Conservation (phyloP, 2,888 invertebrate species). For the Apocheima hispidaria region DNA sequence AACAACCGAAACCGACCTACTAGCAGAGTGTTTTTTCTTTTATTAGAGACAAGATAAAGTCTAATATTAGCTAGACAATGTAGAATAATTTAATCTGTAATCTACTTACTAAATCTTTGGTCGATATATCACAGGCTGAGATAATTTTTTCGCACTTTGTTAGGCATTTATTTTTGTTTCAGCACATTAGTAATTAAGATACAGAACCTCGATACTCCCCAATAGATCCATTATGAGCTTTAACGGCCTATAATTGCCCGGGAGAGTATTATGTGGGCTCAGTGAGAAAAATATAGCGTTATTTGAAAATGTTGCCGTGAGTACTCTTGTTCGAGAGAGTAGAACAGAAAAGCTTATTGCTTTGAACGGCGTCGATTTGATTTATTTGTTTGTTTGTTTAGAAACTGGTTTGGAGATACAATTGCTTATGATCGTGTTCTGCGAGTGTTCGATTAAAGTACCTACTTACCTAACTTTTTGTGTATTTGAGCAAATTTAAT, state of each 20-base stretch:
- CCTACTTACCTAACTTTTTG: background rate
- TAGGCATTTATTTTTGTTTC: constrained; percentile 52
- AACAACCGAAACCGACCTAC: no score
- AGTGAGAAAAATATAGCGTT: constrained; percentile 60
- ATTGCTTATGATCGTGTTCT: constrained; percentile 24
- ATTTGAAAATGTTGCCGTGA: constrained; percentile 55
- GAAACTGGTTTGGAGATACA: constrained; percentile 17
- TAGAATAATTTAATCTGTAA: background rate
- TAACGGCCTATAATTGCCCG: constrained; percentile 70
- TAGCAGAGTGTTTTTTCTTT: no score
- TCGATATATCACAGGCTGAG: constrained; percentile 6
- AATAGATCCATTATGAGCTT: constrained; percentile 66
- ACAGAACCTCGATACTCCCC: constrained; percentile 60
- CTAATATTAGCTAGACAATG: background rate
- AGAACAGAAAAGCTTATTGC: constrained; percentile 37
- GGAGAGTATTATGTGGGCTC: constrained; percentile 63
- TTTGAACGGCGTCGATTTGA: constrained; percentile 37
- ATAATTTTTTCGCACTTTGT: background rate
- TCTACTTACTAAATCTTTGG: background rate
- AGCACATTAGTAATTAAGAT: constrained; percentile 76
- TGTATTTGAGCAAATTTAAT: no score
- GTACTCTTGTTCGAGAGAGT: constrained; percentile 42
- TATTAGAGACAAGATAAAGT: background rate
- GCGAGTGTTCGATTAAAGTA: constrained; percentile 3
- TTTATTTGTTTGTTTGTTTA: constrained; percentile 37